These are phyloP conservation scores for Denticeps clupeoides DNA, from an alignment of 2,797 vertebrate species.

Conservation along the genomic window DNA sequence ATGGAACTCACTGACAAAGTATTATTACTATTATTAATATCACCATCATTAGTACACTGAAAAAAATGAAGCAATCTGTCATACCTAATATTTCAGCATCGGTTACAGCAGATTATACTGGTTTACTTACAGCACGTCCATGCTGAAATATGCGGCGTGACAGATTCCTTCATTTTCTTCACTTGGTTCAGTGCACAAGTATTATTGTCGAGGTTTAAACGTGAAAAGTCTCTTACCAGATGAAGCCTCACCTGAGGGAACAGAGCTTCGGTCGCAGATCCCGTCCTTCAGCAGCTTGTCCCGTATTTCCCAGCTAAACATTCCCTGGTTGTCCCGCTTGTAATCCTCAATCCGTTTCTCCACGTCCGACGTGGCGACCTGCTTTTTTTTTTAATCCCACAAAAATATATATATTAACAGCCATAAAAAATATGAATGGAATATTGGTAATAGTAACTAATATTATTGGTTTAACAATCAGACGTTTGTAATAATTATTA, in stretches of 20 bases:
- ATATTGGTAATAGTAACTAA: too few relatives aligned
- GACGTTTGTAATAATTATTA: too few relatives aligned
- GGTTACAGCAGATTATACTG: too few relatives aligned
- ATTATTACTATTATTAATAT: slow-evolving; percentile 3
- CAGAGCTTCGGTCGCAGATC: slow-evolving; percentile 83
- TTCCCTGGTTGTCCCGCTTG: slow-evolving; percentile 84
- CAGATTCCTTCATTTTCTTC: too few relatives aligned
- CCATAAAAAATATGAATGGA: too few relatives aligned
- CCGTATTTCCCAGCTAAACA: slow-evolving; percentile 97
- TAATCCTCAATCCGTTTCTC: slow-evolving; percentile 95
- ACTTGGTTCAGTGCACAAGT: too few relatives aligned
- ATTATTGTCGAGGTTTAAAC: slow-evolving; percentile 9
- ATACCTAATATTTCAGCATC: too few relatives aligned
- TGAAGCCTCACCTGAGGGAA: slow-evolving; percentile 91
- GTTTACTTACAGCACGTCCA: too few relatives aligned
- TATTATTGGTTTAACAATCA: neutral
- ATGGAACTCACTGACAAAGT: slow-evolving; percentile 84
- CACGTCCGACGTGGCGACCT: slow-evolving; percentile 89
- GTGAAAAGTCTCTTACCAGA: slow-evolving; percentile 53
- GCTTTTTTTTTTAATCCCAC: slow-evolving; percentile 64
- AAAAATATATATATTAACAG: neutral
- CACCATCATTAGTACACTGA: slow-evolving; percentile 5
- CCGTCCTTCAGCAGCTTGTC: slow-evolving; percentile 89
- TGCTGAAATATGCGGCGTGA: too few relatives aligned
- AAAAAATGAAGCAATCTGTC: neutral